Evolutionary conservation across 1,140 invertebrate genomes (phyloP).

Genomic region (Nomia melanderi): DNA sequence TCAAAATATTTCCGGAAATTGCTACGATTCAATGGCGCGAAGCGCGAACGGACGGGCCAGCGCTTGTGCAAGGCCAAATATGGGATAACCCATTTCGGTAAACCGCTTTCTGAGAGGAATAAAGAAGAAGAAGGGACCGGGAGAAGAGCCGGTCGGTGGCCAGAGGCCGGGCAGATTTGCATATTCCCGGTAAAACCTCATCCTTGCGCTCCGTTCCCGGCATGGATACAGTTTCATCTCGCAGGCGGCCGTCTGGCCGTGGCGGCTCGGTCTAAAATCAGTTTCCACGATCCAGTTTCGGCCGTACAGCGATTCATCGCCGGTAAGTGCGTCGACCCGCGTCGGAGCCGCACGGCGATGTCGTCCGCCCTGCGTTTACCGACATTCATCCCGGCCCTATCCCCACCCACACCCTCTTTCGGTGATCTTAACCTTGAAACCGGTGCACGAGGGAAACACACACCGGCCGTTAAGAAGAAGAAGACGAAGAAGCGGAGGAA

Average conservation of each 20-base stretch:
- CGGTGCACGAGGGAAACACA: constrained; percentile 18
- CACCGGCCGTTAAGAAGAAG: not conserved
- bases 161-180: constrained; percentile 38
- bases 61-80: constrained; percentile 5
- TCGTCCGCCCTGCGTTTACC: constrained; percentile 16
- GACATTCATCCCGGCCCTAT: not conserved
- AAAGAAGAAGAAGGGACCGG: constrained; percentile 14
- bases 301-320: constrained; percentile 34
- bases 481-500: not conserved
- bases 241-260: constrained; percentile 2
- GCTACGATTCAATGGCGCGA: not conserved
- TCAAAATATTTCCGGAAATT: not conserved
- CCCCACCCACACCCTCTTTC: not conserved
- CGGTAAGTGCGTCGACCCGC: constrained; percentile 33
- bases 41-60: not conserved
- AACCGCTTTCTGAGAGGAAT: constrained; percentile 38
- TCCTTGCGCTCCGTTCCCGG: constrained; percentile 35
- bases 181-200: constrained; percentile 51
- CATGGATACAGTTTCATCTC: constrained; percentile 53
- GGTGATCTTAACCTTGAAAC: constrained; percentile 54
- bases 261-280: constrained; percentile 52
- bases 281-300: constrained; percentile 50
- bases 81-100: constrained; percentile 28
- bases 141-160: not conserved
- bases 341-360: not conserved